phyloP scores from a whole-genome alignment of 2,888 invertebrate species.

The Metopia argyrocephala region DNA sequence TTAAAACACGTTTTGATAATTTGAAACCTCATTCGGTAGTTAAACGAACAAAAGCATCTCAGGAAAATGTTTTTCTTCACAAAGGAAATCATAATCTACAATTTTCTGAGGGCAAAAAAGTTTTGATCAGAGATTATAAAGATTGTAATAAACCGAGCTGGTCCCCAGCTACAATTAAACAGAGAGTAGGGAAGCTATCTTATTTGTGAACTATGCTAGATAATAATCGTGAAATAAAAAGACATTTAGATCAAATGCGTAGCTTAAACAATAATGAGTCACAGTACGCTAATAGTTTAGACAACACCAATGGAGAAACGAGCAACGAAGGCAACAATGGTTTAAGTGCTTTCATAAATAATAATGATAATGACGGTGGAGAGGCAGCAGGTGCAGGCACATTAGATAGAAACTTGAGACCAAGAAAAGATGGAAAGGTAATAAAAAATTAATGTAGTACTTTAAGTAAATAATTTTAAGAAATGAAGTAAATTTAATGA shows the following conservation, averaged over 20 bases:
- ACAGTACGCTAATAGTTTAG: neutral
- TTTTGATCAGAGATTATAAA: slow-evolving; percentile 51
- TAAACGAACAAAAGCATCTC: slow-evolving; percentile 41
- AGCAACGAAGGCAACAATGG: too few species aligned
- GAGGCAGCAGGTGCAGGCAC: neutral
- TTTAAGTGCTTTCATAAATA: neutral
- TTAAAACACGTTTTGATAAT: slow-evolving; percentile 50
- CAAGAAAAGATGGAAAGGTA: neutral
- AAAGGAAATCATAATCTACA: slow-evolving; percentile 44
- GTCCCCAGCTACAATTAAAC: slow-evolving; percentile 49
- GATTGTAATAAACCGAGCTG: slow-evolving; percentile 52
- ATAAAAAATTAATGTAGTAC: too few species aligned
- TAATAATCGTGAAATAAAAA: neutral
- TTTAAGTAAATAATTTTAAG: too few species aligned
- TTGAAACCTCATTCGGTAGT: slow-evolving; percentile 47
- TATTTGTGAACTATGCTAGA: neutral
- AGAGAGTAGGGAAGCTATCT: neutral
- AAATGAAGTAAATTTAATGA: too few species aligned
- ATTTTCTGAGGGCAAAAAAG: slow-evolving; percentile 41
- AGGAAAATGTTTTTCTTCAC: slow-evolving; percentile 33
- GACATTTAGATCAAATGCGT: neutral
- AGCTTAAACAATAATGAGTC: neutral
- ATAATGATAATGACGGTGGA: neutral
- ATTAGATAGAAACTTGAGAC: slow-evolving; percentile 6
- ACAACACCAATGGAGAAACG: neutral